Percentiles rank a stretch among this genome's conserved stretches.
Evolutionary conservation across 1,140 invertebrate genomes (phyloP).

Genomic region (Caenorhabditis briggsae): DNA sequence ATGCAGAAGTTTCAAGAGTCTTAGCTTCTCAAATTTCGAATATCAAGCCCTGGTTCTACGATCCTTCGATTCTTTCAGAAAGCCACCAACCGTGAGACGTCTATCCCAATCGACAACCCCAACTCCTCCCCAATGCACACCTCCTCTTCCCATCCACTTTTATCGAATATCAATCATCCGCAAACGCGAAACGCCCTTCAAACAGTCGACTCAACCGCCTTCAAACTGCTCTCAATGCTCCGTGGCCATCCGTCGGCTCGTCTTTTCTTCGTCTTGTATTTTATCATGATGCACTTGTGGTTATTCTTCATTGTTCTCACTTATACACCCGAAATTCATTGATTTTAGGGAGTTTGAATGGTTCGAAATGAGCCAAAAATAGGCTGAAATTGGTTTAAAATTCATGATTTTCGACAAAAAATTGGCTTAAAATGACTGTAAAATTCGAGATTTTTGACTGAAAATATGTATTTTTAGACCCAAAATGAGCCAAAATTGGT

Average conservation of each 20-base stretch:
- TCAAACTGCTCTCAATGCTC: conserved; percentile 58
- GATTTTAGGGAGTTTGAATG: not conserved
- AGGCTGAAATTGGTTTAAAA: too few relatives aligned
- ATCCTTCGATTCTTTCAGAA: too few relatives aligned
- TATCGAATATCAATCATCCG: conserved; percentile 45
- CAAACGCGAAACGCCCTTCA: conserved; percentile 50
- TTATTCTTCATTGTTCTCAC: conserved; percentile 80
- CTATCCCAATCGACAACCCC: not conserved
- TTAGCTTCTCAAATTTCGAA: too few relatives aligned
- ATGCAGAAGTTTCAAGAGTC: too few relatives aligned
- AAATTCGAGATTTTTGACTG: too few relatives aligned
- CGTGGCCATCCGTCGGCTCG: conserved; percentile 58
- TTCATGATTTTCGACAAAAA: too few relatives aligned
- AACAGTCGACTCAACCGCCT: conserved; percentile 42
- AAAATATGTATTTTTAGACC: too few relatives aligned
- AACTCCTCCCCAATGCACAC: conserved; percentile 55
- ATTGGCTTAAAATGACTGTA: too few relatives aligned
- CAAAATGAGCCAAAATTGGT: too few relatives aligned
- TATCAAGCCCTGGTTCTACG: too few relatives aligned
- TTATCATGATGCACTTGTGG: conserved; percentile 79
- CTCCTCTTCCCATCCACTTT: conserved; percentile 9
- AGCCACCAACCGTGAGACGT: conserved; percentile 23
- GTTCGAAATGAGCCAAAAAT: too few relatives aligned
- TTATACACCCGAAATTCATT: conserved; percentile 80
- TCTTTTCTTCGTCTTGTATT: conserved; percentile 61